Evolutionary conservation across 2,113 vertebrate species (phyloP).

Genomic region (Micromys minutus): DNA sequence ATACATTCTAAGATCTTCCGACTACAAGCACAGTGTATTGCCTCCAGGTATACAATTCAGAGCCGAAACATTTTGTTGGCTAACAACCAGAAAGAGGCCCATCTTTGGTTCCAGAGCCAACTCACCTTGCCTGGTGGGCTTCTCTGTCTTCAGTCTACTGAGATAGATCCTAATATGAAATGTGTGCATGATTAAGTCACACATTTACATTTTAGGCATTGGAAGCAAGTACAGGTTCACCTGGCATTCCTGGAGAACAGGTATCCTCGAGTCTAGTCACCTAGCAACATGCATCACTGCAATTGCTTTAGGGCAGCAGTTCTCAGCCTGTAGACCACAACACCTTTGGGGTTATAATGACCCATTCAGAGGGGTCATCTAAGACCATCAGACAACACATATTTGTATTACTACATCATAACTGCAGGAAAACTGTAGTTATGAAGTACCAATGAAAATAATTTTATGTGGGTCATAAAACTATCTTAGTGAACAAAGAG

Average conservation of each 20-base stretch:
- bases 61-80: neutral
- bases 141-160: neutral
- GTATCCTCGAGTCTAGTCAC: neutral
- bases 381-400: neutral
- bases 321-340: neutral
- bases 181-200: neutral
- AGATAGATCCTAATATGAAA: neutral
- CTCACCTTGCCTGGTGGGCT: neutral
- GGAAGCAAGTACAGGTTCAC: neutral
- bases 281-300: neutral
- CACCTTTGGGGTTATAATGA: neutral
- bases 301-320: neutral
- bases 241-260: neutral
- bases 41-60: neutral
- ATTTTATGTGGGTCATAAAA: constrained; percentile 44
- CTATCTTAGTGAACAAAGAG: neutral
- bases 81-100: neutral
- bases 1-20: neutral
- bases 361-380: neutral
- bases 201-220: neutral
- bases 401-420: neutral
- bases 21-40: neutral
- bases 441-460: neutral
- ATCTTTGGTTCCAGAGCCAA: neutral
- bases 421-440: neutral